Evolutionary conservation across 2,888 invertebrate species (phyloP).

Genomic region (Drosophila aldrichi): DNA sequence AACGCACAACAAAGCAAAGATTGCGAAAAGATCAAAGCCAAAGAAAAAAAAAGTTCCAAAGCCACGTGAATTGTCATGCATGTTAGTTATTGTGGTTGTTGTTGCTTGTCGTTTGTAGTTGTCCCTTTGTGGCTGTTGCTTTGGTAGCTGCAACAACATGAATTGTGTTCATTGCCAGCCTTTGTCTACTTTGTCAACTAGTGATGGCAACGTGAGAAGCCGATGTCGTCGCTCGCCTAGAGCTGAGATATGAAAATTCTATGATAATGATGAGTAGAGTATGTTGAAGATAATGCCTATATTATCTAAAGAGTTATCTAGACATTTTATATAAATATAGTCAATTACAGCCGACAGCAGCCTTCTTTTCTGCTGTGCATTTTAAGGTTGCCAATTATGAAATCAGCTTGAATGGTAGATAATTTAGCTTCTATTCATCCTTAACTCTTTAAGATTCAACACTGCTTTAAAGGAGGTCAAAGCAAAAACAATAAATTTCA

Average conservation of each 20-base stretch:
- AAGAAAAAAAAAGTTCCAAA: slow-evolving; percentile 37
- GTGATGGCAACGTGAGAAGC: slow-evolving; percentile 25
- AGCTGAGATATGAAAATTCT: slow-evolving; percentile 6
- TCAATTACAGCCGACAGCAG: background rate
- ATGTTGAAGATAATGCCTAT: background rate
- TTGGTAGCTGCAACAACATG: slow-evolving; percentile 20
- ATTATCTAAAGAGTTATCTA: background rate
- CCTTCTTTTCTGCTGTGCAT: too few relatives aligned
- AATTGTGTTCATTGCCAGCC: slow-evolving; percentile 49
- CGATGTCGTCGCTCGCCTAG: background rate
- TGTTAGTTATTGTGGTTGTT: slow-evolving; percentile 9
- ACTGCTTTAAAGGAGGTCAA: background rate
- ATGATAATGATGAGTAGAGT: background rate
- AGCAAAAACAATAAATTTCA: background rate
- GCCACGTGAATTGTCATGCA: slow-evolving; percentile 28
- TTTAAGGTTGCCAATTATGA: background rate
- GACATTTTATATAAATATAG: background rate
- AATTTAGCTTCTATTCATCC: background rate
- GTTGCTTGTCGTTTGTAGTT: slow-evolving; percentile 7
- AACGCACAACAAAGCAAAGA: slow-evolving; percentile 38
- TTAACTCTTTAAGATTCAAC: background rate
- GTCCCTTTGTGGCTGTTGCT: background rate
- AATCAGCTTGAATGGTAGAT: background rate
- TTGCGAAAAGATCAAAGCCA: slow-evolving; percentile 35
- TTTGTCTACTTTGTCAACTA: slow-evolving; percentile 23